Conservation (phyloP, 2,888 invertebrate genomes). For the Orthosia gothica region DNA sequence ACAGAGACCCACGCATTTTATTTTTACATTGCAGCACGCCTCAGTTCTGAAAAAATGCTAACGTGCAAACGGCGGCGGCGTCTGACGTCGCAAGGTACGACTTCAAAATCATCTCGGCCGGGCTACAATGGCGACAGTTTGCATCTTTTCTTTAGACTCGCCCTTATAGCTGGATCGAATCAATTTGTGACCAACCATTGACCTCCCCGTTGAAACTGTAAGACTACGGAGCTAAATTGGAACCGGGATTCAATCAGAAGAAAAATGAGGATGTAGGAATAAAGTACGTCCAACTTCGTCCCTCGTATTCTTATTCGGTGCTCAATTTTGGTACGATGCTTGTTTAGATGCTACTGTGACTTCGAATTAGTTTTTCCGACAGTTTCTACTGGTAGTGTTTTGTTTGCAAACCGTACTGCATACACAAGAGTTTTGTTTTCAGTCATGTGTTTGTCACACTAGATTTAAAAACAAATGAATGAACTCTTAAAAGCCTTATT, state of each 20-base stretch:
- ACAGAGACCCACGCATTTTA: no score
- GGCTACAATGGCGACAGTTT: background rate
- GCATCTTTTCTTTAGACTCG: slow-evolving; percentile 20
- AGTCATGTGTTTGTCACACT: background rate
- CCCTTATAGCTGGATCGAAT: slow-evolving; percentile 49
- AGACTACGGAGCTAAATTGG: slow-evolving; percentile 62
- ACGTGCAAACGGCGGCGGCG: no score
- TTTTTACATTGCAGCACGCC: no score
- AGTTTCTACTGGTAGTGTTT: slow-evolving; percentile 28
- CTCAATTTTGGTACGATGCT: slow-evolving; percentile 58
- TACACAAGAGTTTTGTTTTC: slow-evolving; percentile 17
- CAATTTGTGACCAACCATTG: slow-evolving; percentile 68
- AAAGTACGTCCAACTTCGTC: slow-evolving; percentile 58
- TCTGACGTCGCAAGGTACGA: no score
- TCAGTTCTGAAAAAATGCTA: no score
- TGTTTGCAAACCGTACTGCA: slow-evolving; percentile 30
- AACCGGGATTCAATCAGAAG: slow-evolving; percentile 66
- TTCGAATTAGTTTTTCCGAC: slow-evolving; percentile 57
- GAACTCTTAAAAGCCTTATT: no score
- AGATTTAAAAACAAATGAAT: background rate
- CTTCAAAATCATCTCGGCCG: no score
- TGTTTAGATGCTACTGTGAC: slow-evolving; percentile 47
- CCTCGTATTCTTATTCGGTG: slow-evolving; percentile 53
- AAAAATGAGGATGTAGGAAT: slow-evolving; percentile 61
- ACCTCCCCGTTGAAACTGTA: slow-evolving; percentile 58